These are phyloP conservation scores for Stegophylla sp. DNA, from an alignment of 2,888 invertebrate genomes.

Conservation along the genomic window DNA sequence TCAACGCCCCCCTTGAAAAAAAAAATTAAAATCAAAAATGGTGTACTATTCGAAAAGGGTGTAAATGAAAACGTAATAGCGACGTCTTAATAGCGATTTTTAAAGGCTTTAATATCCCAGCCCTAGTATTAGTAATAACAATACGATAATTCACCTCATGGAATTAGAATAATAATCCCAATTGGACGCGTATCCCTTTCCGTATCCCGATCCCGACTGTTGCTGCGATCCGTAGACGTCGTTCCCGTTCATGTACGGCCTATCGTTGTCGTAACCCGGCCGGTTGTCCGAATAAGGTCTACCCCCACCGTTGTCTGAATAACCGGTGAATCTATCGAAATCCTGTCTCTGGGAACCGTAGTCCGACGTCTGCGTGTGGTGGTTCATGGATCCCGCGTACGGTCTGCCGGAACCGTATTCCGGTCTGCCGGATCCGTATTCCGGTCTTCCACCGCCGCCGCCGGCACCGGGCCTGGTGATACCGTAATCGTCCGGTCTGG, in stretches of 20 bases:
- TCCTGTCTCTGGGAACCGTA: constrained; percentile 22
- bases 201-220: constrained; percentile 26
- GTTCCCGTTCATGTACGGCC: constrained; percentile 19
- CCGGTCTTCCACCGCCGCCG: neutral
- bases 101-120: too few species aligned
- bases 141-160: constrained; percentile 20
- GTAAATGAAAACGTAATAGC: too few species aligned
- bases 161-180: constrained; percentile 53
- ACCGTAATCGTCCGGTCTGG: neutral
- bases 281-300: constrained; percentile 6
- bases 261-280: constrained; percentile 23
- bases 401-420: constrained; percentile 31
- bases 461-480: neutral
- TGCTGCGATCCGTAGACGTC: constrained; percentile 35
- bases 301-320: constrained; percentile 6
- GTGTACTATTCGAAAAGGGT: too few species aligned
- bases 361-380: neutral
- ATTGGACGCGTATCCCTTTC: constrained; percentile 54
- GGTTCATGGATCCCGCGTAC: constrained; percentile 7
- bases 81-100: too few species aligned
- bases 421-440: constrained; percentile 14
- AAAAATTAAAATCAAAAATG: too few species aligned
- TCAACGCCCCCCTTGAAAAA: too few species aligned
- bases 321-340: constrained; percentile 25
- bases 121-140: too few species aligned